A percentile compares a stretch with the other conserved stretches of the same genome.
Evolutionary conservation across 1,140 invertebrate genomes (phyloP).

Genomic region (Drosophila navojoa): DNA sequence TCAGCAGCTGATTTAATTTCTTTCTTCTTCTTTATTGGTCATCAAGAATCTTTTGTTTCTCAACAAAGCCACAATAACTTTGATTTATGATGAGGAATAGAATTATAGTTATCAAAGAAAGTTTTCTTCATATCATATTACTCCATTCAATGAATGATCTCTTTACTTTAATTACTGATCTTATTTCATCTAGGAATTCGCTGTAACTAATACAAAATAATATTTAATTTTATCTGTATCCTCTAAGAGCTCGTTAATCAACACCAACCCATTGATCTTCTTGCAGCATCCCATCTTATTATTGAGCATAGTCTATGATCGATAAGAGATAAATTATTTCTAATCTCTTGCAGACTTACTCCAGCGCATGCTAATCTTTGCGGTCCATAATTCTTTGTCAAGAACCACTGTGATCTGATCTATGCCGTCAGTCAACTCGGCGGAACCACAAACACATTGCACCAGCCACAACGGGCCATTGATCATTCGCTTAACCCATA

Average conservation of each 20-base stretch:
- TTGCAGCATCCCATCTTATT: neutral
- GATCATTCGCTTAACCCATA: constrained; percentile 40
- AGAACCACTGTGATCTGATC: constrained; percentile 15
- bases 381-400: constrained; percentile 11
- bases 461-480: constrained; percentile 14
- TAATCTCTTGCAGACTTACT: neutral
- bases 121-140: no score
- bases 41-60: no score
- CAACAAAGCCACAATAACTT: no score
- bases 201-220: no score
- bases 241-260: neutral
- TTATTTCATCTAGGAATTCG: no score
- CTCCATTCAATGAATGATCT: no score
- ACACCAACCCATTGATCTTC: neutral
- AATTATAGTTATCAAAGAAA: no score
- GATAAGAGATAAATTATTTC: neutral
- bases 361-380: constrained; percentile 3
- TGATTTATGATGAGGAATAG: no score
- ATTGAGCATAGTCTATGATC: neutral
- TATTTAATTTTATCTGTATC: no score
- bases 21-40: no score
- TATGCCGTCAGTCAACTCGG: constrained; percentile 8
- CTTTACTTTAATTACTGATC: no score
- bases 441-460: neutral
- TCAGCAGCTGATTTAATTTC: no score